phyloP scores from a whole-genome alignment of 1,140 invertebrate genomes.

The Drosophila bocki region DNA sequence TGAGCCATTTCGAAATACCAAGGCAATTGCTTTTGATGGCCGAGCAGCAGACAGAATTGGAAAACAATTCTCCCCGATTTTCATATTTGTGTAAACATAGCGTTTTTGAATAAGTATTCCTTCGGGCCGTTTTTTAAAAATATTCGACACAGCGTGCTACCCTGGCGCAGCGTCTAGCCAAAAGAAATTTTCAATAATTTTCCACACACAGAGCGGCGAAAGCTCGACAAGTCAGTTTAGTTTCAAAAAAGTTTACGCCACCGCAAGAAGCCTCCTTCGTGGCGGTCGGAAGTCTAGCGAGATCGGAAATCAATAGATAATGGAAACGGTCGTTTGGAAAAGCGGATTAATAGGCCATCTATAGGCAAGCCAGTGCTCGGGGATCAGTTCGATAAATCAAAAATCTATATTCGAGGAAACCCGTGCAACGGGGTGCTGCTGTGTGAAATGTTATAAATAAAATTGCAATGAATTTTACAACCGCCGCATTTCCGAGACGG shows the following conservation, averaged over 20 bases:
- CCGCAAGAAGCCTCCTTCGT: constrained; percentile 59
- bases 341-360: constrained; percentile 31
- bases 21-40: constrained; percentile 37
- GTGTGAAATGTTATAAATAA: constrained; percentile 61
- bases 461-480: constrained; percentile 69
- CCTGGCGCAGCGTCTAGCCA: constrained; percentile 48
- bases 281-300: constrained; percentile 26
- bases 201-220: constrained; percentile 56
- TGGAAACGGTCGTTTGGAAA: constrained; percentile 41
- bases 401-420: constrained; percentile 5
- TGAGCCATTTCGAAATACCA: constrained; percentile 45
- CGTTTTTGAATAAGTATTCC: constrained; percentile 28
- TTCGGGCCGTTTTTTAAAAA: constrained; percentile 11
- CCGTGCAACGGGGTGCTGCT: neutral
- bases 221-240: constrained; percentile 73
- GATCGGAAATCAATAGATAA: constrained; percentile 63
- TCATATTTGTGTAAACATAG: constrained; percentile 47
- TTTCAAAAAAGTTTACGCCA: constrained; percentile 79
- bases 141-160: constrained; percentile 61
- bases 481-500: constrained; percentile 53
- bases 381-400: constrained; percentile 27
- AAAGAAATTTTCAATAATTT: constrained; percentile 84
- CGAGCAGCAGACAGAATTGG: constrained; percentile 7
- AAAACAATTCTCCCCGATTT: constrained; percentile 28
- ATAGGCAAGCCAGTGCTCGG: neutral